Base-by-base conservation (phyloP, 2,797 vertebrate species). In the Coreius guichenoti region DNA sequence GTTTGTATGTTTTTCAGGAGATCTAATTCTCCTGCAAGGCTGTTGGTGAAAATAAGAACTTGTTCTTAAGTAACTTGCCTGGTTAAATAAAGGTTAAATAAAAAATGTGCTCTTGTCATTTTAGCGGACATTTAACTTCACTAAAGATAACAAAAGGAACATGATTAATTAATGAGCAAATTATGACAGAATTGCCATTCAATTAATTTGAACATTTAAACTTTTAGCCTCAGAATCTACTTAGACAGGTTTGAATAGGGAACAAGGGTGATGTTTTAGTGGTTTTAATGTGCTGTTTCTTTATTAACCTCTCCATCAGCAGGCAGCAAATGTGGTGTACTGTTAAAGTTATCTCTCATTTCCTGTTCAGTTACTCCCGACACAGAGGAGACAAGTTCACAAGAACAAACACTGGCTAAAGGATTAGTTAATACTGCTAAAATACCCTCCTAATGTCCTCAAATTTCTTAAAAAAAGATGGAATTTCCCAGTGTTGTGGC, bases 391-490 rank as follows among this genome's bases (percentile, higher is more conserved):
- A 76, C 8, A 77, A 45, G 26, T 77, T 77, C 17, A 78, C 26
- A 4, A 36, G 45, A 69, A 58, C 19, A 85, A 85, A 85, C 51
- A 80, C 7, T 43, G 56, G 73, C 31, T 54, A 12, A 54, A 56
- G 47, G 19, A 84, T 47, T 68, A 78, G 82, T 80, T 63, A 85
- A 61, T 72, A 65, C 49, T 65, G 16, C 67, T 73, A 63, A 61
- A 80, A 85, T 81, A 23, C 8, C 65, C n/a, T 73, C 65, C 31
- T 45, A 58, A 77, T 81, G 88, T 91, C 75, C 49, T 47, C 31
- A 26, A 84, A 36, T 69, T 70, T 70, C 12, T 17, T 56, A 45
- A 67, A 54, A 58, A 76, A 75, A 74, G 29, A 58, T 79, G 79
- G 49, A 77, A 77, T 83, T 76, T 56, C n/a, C 82, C 31, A 75